phyloP scores from a whole-genome alignment of 2,797 vertebrate genomes.

The Dendrocincla fuliginosa region DNA sequence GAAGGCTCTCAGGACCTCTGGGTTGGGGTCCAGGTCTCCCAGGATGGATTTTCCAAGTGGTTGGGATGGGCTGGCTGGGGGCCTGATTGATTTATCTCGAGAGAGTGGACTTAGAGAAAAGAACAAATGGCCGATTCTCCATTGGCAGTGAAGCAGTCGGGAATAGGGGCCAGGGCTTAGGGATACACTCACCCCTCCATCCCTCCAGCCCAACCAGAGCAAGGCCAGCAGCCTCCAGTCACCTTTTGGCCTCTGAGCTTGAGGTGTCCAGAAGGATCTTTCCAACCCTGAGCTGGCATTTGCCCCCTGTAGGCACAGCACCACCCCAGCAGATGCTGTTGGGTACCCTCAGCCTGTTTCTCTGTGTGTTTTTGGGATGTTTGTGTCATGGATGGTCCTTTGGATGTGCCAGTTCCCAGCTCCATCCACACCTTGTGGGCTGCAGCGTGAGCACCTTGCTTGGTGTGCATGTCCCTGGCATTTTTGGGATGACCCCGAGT shows the following conservation, averaged over 20 bases:
- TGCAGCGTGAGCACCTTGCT: rapidly evolving
- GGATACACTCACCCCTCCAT: background rate
- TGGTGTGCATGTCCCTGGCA: no score
- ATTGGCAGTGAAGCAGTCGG: rapidly evolving
- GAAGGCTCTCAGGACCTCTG: background rate
- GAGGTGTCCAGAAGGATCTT: background rate
- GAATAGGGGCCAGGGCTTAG: background rate
- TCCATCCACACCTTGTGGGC: background rate
- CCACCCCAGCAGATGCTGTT: background rate
- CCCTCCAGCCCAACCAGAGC: background rate
- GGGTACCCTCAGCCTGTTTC: background rate
- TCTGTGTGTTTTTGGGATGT: background rate
- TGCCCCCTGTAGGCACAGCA: background rate
- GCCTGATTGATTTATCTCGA: background rate
- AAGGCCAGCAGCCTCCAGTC: background rate
- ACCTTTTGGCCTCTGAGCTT: background rate
- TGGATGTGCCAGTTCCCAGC: background rate
- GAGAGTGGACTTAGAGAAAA: background rate
- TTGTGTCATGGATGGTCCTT: background rate
- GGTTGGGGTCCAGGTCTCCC: background rate
- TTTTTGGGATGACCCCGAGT: background rate
- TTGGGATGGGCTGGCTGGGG: background rate
- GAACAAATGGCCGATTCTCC: background rate
- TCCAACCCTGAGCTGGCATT: background rate
- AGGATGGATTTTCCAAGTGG: background rate